Conservation (phyloP, 2,797 vertebrate genomes). For the Xenentodon cancila region DNA sequence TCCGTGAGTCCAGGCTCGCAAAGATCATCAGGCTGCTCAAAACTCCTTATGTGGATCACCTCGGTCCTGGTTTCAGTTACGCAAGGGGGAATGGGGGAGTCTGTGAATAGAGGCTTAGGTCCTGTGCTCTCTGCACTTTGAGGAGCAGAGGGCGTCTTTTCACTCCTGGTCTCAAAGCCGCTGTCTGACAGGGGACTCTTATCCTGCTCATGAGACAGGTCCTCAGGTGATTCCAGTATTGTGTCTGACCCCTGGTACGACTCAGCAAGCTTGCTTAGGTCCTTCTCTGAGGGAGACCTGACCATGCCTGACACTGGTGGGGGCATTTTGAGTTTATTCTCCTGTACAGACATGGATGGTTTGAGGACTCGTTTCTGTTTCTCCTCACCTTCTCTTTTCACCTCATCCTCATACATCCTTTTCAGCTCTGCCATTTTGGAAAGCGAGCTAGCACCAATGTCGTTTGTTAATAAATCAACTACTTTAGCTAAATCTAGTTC, state of each 20-base stretch:
- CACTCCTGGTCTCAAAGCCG: constrained; percentile 99
- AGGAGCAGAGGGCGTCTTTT: constrained; percentile 98
- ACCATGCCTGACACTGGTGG: constrained; percentile 90
- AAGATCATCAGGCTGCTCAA: constrained; percentile 88
- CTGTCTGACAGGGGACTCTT: constrained; percentile 99
- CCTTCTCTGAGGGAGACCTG: constrained; percentile 96
- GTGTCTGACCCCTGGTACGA: constrained; percentile 93
- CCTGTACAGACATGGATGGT: constrained; percentile 85
- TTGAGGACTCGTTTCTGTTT: constrained; percentile 95
- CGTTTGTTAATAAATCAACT: constrained; percentile 95
- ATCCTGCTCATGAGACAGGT: constrained; percentile 97
- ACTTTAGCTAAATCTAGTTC: constrained; percentile 95
- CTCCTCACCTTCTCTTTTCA: constrained; percentile 93
- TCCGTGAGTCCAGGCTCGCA: constrained; percentile 84
- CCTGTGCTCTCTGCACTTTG: constrained; percentile 98
- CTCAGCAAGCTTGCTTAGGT: constrained; percentile 95
- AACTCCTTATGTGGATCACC: constrained; percentile 94
- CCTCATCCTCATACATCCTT: constrained; percentile 91
- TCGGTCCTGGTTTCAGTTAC: constrained; percentile 97
- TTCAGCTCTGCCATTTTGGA: constrained; percentile 90
- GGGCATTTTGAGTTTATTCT: constrained; percentile 99
- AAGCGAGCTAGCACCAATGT: constrained; percentile 90
- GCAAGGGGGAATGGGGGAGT: constrained; percentile 94
- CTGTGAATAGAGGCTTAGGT: constrained; percentile 96
- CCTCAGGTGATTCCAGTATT: constrained; percentile 96